These are phyloP conservation scores for Halisarca cf. caerulea DNA, from an alignment of 37 sponge, comb jelly and placozoan species.

Conservation along the genomic window DNA sequence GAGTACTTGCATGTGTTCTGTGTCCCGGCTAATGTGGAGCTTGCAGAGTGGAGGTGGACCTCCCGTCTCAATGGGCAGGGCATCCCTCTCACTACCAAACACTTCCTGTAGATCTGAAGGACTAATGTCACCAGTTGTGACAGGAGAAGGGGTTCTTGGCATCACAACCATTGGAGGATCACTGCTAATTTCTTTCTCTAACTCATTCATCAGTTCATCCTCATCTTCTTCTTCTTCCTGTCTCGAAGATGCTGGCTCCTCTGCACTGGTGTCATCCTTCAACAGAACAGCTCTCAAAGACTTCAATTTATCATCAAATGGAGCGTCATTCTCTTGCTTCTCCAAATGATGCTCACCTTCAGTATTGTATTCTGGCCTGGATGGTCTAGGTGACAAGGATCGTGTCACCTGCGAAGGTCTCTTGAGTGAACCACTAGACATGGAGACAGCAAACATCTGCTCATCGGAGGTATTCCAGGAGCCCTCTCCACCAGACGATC, in stretches of 20 bases:
- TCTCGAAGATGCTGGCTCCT: too few species aligned
- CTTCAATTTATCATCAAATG: background rate
- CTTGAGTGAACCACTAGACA: too few species aligned
- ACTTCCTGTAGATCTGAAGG: background rate
- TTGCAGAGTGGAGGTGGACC: background rate
- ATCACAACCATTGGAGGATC: background rate
- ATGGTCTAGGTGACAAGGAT: background rate
- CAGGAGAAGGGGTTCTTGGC: background rate
- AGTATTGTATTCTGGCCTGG: background rate
- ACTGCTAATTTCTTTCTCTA: background rate
- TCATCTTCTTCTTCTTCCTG: background rate
- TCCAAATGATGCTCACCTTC: background rate
- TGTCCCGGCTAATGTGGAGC: background rate
- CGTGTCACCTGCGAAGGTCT: too few species aligned
- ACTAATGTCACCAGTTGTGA: constrained; percentile 2
- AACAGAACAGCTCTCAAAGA: constrained; percentile 7
- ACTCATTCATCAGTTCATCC: background rate
- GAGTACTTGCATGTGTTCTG: background rate
- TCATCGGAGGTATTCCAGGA: too few species aligned
- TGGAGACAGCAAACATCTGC: too few species aligned
- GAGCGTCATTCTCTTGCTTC: background rate
- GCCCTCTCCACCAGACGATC: too few species aligned
- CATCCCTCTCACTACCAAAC: background rate
- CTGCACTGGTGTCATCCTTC: background rate
- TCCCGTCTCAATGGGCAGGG: background rate